Percentiles rank a stretch among this genome's conserved stretches.
Conservation (phyloP, 23 tunicate species). For the Halocynthia roretzi region DNA sequence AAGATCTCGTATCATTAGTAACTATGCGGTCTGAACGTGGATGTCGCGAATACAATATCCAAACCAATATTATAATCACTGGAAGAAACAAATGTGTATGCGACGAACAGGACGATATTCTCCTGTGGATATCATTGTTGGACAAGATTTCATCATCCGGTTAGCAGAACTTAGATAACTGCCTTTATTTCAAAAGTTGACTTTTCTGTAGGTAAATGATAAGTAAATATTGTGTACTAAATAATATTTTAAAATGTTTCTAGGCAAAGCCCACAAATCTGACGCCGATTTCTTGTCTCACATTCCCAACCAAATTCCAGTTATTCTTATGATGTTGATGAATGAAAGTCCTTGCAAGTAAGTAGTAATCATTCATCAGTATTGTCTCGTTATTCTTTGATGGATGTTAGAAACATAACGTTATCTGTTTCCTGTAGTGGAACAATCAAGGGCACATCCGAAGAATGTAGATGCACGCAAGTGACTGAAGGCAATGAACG, state of each 20-base stretch:
- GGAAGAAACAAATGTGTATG: slow-evolving; percentile 53
- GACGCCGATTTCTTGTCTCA: not conserved
- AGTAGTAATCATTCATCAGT: not conserved
- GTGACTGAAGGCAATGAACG: slow-evolving; percentile 58
- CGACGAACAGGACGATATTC: slow-evolving; percentile 40
- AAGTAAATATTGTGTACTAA: too few species aligned
- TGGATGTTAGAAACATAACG: not conserved
- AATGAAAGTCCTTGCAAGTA: slow-evolving; percentile 40
- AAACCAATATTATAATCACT: not conserved
- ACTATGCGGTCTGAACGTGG: slow-evolving; percentile 39
- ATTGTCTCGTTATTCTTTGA: not conserved
- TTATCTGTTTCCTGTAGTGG: slow-evolving; percentile 30
- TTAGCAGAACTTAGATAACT: not conserved
- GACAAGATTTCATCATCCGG: slow-evolving; percentile 28
- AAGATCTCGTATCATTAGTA: slow-evolving; percentile 34
- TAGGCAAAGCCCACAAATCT: not conserved
- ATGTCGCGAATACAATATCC: slow-evolving; percentile 16
- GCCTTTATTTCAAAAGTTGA: too few species aligned
- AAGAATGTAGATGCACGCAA: slow-evolving; percentile 25
- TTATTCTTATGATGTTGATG: slow-evolving; percentile 40
- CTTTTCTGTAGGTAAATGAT: too few species aligned
- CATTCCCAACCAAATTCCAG: slow-evolving; percentile 40
- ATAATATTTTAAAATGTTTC: too few species aligned
- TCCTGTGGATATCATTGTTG: slow-evolving; percentile 60
- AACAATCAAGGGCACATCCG: slow-evolving; percentile 5